phyloP scores from a whole-genome alignment of 2,797 vertebrate species.

The Meriones psammophilus region DNA sequence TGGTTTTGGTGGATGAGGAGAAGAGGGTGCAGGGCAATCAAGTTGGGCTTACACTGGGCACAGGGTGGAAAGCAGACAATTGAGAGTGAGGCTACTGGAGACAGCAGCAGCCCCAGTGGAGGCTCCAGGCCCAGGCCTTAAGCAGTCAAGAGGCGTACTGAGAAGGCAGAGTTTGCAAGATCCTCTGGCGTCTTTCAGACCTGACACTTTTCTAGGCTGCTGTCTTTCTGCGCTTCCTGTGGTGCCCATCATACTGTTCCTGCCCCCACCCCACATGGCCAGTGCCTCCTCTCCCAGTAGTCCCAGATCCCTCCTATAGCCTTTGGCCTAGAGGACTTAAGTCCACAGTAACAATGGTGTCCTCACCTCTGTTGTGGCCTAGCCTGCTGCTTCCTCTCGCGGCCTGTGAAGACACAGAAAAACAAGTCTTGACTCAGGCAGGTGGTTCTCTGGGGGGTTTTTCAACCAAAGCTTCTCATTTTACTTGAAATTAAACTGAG shows the following conservation, averaged over 20 bases:
- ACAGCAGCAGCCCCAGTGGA: no score
- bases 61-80: background rate
- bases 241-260: background rate
- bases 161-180: background rate
- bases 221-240: background rate
- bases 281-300: rapidly evolving
- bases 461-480: constrained; percentile 51
- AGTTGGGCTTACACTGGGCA: background rate
- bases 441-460: background rate
- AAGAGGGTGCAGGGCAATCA: background rate
- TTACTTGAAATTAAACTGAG: constrained; percentile 67
- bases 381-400: background rate
- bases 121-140: background rate
- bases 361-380: background rate
- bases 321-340: background rate
- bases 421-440: background rate
- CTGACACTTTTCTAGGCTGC: background rate
- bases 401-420: background rate
- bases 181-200: background rate
- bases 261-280: background rate
- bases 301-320: background rate
- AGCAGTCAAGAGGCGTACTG: background rate
- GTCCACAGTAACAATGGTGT: background rate
- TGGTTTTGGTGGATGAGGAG: background rate
- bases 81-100: background rate